Conservation (phyloP, 2,113 vertebrate genomes). For the Hyla sarda region DNA sequence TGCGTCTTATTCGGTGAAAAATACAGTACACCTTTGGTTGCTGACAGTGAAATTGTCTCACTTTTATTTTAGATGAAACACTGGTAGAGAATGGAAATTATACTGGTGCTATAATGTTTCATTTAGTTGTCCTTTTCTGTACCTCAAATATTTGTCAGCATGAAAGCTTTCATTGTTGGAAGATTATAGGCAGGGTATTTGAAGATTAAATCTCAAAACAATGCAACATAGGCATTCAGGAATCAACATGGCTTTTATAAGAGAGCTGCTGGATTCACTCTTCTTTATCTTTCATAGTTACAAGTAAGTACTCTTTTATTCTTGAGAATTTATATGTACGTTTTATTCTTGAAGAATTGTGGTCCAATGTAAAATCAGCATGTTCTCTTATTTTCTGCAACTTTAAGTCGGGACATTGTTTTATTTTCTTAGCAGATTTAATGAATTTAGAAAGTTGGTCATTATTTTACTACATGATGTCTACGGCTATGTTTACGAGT, state of each 20-base stretch:
- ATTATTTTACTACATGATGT: not conserved
- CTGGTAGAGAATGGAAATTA: not conserved
- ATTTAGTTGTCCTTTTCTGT: not conserved
- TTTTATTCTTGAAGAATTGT: not conserved
- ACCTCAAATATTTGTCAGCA: slow-evolving; percentile 16
- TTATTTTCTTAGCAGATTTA: not conserved
- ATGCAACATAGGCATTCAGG: not conserved
- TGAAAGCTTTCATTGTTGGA: slow-evolving; percentile 39
- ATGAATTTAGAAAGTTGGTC: not conserved
- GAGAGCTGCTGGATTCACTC: not conserved
- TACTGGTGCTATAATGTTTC: not conserved
- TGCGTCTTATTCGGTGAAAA: too few relatives aligned
- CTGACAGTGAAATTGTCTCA: not conserved
- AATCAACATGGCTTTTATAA: slow-evolving; percentile 2
- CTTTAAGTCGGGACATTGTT: not conserved
- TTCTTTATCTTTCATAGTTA: not conserved
- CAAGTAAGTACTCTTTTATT: not conserved
- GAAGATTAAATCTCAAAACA: slow-evolving; percentile 30
- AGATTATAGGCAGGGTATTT: slow-evolving; percentile 42
- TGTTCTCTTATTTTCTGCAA: not conserved
- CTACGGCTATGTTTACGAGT: not conserved
- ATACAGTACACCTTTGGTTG: not conserved
- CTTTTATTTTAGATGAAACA: not conserved
- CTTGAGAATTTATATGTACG: not conserved
- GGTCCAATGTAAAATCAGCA: not conserved